Percentiles rank a stretch among this genome's conserved stretches.
Evolutionary conservation across 1,140 invertebrate genomes (phyloP).

Genomic region (Ylistrum balloti): DNA sequence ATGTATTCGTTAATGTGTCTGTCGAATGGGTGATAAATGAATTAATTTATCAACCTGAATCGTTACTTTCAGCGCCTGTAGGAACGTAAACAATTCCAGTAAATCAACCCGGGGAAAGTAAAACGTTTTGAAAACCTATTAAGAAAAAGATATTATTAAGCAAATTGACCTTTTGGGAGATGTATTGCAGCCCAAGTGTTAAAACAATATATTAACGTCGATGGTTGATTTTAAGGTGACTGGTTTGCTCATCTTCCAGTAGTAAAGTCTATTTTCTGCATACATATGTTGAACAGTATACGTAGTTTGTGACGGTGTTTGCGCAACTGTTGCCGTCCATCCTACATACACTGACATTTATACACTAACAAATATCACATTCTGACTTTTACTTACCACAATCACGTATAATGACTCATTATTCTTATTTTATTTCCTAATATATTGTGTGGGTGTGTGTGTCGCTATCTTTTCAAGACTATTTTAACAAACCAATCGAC

Average conservation of each 20-base stretch:
- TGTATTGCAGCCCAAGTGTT: conserved; percentile 24
- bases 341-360: not conserved
- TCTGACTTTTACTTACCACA: conserved; percentile 21
- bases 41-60: conserved; percentile 40
- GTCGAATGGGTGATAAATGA: conserved; percentile 32
- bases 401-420: conserved; percentile 15
- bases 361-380: not conserved
- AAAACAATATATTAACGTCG: conserved; percentile 35
- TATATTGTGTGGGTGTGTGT: conserved; percentile 1
- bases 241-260: conserved; percentile 11
- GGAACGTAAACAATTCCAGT: conserved; percentile 16
- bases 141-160: conserved; percentile 36
- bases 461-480: not conserved
- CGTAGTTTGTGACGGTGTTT: conserved; percentile 22
- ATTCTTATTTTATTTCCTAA: conserved; percentile 24
- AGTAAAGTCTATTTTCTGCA: conserved; percentile 8
- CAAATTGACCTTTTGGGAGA: conserved; percentile 32
- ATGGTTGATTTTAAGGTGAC: conserved; percentile 25
- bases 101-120: conserved; percentile 11
- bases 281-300: conserved; percentile 31
- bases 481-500: too few relatives aligned
- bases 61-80: not conserved
- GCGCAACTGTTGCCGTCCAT: not conserved
- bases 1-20: not conserved
- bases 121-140: conserved; percentile 30